Percentiles rank a stretch among this genome's conserved stretches.
phyloP scores from a whole-genome alignment of 2,113 vertebrate genomes.

The Polypterus bichir region DNA sequence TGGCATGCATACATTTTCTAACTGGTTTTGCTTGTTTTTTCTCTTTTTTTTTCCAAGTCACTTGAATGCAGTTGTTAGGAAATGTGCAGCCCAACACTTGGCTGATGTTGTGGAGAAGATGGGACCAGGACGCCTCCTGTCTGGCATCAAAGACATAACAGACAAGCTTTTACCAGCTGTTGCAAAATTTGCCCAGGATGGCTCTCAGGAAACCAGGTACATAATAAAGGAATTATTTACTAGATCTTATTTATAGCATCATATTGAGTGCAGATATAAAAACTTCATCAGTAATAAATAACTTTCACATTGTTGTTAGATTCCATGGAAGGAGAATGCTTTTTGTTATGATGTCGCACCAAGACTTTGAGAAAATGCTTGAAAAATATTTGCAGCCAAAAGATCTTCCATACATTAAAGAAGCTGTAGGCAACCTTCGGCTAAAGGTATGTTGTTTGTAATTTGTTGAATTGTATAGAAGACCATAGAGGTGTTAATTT shows the following conservation, averaged over 20 bases:
- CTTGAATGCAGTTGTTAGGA: slow-evolving; percentile 68
- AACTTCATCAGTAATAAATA: neutral
- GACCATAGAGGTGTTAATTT: no score
- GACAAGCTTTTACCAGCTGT: slow-evolving; percentile 71
- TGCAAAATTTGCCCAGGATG: slow-evolving; percentile 69
- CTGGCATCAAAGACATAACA: slow-evolving; percentile 49
- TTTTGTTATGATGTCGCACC: slow-evolving; percentile 64
- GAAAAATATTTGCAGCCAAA: slow-evolving; percentile 69
- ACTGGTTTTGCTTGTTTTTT: neutral
- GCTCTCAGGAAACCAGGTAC: slow-evolving; percentile 80
- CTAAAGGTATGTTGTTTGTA: slow-evolving; percentile 59
- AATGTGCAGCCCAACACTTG: slow-evolving; percentile 75
- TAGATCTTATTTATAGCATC: no score
- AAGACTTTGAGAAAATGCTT: slow-evolving; percentile 73
- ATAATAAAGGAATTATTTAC: no score
- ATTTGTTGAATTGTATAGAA: neutral
- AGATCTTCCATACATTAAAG: slow-evolving; percentile 71
- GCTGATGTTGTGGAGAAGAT: slow-evolving; percentile 54
- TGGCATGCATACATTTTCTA: neutral
- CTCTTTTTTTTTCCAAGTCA: slow-evolving; percentile 49
- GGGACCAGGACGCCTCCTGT: slow-evolving; percentile 60
- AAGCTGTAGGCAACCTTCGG: slow-evolving; percentile 60
- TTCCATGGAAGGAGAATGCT: slow-evolving; percentile 84
- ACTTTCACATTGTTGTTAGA: slow-evolving; percentile 36
- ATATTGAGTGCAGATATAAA: no score